These are phyloP conservation scores for Ochropleura leucogaster DNA, from an alignment of 2,888 invertebrate species.

Conservation along the genomic window DNA sequence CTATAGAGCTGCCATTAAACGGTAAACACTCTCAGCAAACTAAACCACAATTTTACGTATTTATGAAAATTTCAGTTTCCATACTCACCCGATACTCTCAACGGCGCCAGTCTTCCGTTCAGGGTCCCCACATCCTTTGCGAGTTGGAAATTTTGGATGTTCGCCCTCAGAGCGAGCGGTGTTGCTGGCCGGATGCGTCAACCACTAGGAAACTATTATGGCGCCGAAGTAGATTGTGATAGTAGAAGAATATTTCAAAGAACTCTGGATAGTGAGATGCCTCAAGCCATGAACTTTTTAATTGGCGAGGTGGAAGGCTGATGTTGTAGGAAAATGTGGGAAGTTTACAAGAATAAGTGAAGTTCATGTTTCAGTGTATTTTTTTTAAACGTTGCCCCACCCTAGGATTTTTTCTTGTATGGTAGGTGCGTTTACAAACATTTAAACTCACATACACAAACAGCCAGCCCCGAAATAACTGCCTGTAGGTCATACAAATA, in stretches of 20 bases:
- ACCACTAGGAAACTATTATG: slow-evolving; percentile 68
- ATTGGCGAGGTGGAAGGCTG: neutral
- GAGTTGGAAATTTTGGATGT: slow-evolving; percentile 72
- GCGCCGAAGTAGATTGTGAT: slow-evolving; percentile 63
- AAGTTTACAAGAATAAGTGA: neutral
- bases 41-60: slow-evolving; percentile 38
- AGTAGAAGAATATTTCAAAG: slow-evolving; percentile 22
- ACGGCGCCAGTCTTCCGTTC: slow-evolving; percentile 66
- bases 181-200: slow-evolving; percentile 74
- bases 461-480: no score
- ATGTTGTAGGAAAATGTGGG: slow-evolving; percentile 6
- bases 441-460: no score
- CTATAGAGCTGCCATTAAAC: neutral
- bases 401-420: no score
- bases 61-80: slow-evolving; percentile 50
- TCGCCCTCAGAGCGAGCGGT: slow-evolving; percentile 69
- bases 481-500: no score
- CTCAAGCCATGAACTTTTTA: slow-evolving; percentile 4
- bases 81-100: slow-evolving; percentile 36
- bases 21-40: slow-evolving; percentile 13
- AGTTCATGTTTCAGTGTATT: no score
- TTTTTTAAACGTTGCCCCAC: no score
- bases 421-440: no score
- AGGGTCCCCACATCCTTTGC: slow-evolving; percentile 77
- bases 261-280: neutral